Conservation (phyloP, 2,888 invertebrate genomes). For the Mamestra brassicae region DNA sequence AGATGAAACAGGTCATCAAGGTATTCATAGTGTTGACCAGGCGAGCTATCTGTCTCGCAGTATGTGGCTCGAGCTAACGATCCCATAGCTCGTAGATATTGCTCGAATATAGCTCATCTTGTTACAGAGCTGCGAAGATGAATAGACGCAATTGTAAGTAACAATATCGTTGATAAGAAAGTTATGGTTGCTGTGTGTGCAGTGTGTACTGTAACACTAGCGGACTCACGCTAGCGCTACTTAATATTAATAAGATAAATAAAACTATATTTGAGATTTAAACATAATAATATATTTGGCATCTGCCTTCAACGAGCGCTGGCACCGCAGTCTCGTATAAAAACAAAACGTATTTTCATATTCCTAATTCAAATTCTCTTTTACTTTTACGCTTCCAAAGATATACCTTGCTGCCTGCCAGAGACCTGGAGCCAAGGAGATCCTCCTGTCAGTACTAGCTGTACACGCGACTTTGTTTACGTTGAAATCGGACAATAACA, state of each 20-base stretch:
- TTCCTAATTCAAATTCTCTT: too few species aligned
- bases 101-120: constrained; percentile 21
- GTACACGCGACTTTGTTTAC: neutral
- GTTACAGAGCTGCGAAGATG: constrained; percentile 39
- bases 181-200: neutral
- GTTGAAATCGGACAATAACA: neutral
- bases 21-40: constrained; percentile 23
- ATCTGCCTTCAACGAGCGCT: too few species aligned
- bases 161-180: constrained; percentile 21
- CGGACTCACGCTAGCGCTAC: too few species aligned
- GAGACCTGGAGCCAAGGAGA: too few species aligned
- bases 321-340: too few species aligned
- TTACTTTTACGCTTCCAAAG: too few species aligned
- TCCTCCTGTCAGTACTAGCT: neutral
- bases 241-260: too few species aligned
- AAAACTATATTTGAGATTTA: too few species aligned
- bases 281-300: too few species aligned
- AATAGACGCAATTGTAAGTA: constrained; percentile 36
- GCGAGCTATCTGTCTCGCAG: constrained; percentile 50
- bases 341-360: too few species aligned
- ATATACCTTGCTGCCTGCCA: too few species aligned
- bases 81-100: constrained; percentile 32
- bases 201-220: too few species aligned
- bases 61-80: constrained; percentile 52
- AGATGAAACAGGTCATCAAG: constrained; percentile 25